These are phyloP conservation scores for Yasuhikotakia modesta DNA, from an alignment of 2,797 vertebrate genomes.

Conservation along the genomic window DNA sequence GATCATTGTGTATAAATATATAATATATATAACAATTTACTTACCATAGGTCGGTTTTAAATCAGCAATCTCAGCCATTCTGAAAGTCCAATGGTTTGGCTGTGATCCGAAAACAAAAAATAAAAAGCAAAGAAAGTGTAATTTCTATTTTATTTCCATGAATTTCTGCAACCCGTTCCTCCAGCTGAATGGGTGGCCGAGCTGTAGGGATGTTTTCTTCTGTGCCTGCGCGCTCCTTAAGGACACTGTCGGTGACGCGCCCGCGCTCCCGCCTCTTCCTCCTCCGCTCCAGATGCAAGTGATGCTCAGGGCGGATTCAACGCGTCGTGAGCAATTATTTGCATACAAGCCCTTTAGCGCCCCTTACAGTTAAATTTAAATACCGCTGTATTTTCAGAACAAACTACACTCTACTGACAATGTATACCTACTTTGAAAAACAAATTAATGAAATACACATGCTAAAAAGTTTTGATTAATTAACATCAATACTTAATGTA, in stretches of 20 bases:
- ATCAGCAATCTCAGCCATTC: constrained; percentile 66
- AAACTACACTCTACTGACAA: background rate
- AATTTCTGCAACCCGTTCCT: constrained; percentile 40
- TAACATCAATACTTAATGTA: too few relatives aligned
- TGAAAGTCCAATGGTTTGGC: constrained; percentile 38
- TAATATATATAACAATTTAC: constrained; percentile 22
- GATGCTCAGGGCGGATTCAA: constrained; percentile 52
- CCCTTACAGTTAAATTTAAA: background rate
- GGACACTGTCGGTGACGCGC: constrained; percentile 47
- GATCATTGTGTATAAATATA: constrained; percentile 19
- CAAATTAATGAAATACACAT: background rate
- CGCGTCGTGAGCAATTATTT: constrained; percentile 13
- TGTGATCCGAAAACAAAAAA: constrained; percentile 52
- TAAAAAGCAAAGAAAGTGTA: constrained; percentile 38
- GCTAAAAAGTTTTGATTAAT: too few relatives aligned
- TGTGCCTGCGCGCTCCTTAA: constrained; percentile 40
- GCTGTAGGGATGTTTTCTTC: constrained; percentile 35
- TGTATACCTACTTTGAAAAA: background rate
- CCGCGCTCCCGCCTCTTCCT: constrained; percentile 24
- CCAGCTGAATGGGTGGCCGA: constrained; percentile 36
- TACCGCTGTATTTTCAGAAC: background rate
- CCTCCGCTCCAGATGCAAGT: constrained; percentile 35
- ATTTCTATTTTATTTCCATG: constrained; percentile 63
- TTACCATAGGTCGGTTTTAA: constrained; percentile 65
- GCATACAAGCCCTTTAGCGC: constrained; percentile 13